phyloP scores from a whole-genome alignment of 2,797 vertebrate species.

The Acipenser transmontanus region DNA sequence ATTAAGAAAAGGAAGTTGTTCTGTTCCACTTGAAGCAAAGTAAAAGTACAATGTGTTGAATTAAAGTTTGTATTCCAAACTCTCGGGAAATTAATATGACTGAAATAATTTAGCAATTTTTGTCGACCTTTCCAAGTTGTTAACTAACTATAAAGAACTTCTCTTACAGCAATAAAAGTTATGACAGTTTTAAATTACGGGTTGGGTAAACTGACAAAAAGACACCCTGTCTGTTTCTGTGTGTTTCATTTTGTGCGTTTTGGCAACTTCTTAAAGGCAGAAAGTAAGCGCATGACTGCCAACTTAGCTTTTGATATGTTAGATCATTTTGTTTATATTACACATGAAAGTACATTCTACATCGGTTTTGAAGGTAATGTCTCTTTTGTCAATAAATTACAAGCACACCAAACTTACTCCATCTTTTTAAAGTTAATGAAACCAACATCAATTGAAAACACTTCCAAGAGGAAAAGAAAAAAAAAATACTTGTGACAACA shows the following conservation, averaged over 20 bases:
- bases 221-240: constrained; percentile 25
- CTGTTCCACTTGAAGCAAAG: too few relatives aligned
- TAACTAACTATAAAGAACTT: too few relatives aligned
- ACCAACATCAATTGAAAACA: not conserved
- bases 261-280: constrained; percentile 49
- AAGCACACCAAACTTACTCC: not conserved
- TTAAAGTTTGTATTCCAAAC: too few relatives aligned
- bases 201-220: constrained; percentile 46
- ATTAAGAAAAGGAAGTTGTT: too few relatives aligned
- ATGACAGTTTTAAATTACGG: constrained; percentile 41
- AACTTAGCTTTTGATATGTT: constrained; percentile 38
- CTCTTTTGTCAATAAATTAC: constrained; percentile 8
- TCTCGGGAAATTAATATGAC: too few relatives aligned
- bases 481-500: too few relatives aligned
- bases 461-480: too few relatives aligned
- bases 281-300: constrained; percentile 41
- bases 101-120: too few relatives aligned
- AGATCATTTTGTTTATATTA: constrained; percentile 38
- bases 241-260: constrained; percentile 47
- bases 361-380: constrained; percentile 34
- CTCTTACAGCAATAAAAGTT: constrained; percentile 31
- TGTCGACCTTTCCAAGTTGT: too few relatives aligned
- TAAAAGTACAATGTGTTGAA: too few relatives aligned
- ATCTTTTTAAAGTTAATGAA: not conserved
- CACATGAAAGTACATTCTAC: constrained; percentile 49